These are phyloP conservation scores for Drosophila kohkoa DNA, from an alignment of 1,140 invertebrate genomes.

Conservation along the genomic window DNA sequence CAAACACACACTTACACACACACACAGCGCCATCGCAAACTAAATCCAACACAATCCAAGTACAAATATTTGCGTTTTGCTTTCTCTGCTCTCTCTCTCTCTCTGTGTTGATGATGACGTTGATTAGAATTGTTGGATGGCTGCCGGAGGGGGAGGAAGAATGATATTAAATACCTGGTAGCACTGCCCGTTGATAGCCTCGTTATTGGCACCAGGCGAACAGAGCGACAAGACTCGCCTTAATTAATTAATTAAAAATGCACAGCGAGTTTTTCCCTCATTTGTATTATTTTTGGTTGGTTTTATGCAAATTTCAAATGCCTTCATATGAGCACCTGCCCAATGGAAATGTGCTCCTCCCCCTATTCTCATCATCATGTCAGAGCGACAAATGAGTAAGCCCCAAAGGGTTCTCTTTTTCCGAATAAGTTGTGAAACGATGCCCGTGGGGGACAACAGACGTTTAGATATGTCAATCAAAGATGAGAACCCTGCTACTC, in stretches of 20 bases:
- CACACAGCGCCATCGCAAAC: constrained; percentile 2
- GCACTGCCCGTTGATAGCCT: constrained; percentile 72
- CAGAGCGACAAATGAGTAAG: constrained; percentile 18
- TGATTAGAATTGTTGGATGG: constrained; percentile 58
- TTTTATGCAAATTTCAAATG: constrained; percentile 73
- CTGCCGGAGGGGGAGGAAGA: background rate
- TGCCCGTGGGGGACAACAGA: constrained; percentile 17
- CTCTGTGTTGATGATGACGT: constrained; percentile 62
- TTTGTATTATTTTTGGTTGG: constrained; percentile 30
- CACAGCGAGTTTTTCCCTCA: constrained; percentile 45
- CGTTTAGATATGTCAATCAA: constrained; percentile 47
- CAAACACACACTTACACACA: constrained; percentile 49
- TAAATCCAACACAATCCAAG: constrained; percentile 21
- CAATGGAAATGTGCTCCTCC: constrained; percentile 22
- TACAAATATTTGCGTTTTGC: constrained; percentile 68
- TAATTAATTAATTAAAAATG: constrained; percentile 85
- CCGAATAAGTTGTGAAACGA: constrained; percentile 10
- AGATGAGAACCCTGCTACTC: constrained; percentile 23
- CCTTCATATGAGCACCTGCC: constrained; percentile 48
- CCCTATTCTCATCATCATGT: background rate
- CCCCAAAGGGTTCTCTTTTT: constrained; percentile 26
- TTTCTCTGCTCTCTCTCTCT: constrained; percentile 30
- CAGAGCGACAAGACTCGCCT: constrained; percentile 48
- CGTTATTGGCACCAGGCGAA: constrained; percentile 65
- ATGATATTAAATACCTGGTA: constrained; percentile 35